Evolutionary conservation across 35 echinoderm and acorn worm genomes (phyloP), one percentile per base, ranked within the genome.

Genomic region (Apostichopus parvimensis): DNA sequence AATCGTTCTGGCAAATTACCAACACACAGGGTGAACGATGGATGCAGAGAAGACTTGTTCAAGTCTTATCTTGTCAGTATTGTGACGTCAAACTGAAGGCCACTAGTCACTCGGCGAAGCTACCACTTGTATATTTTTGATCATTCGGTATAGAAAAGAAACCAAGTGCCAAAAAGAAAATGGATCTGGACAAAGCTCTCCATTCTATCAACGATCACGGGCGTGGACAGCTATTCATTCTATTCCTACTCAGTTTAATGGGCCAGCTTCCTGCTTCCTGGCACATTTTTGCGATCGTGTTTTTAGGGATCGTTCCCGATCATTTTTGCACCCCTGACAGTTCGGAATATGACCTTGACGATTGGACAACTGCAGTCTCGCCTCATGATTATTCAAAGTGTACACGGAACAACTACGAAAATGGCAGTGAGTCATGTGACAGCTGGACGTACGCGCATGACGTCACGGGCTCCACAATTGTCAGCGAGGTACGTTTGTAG

Each of bases 191-290:
- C 62, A 24, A 88, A 7, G 86, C 62, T 18, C 13, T 88, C 10
- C 6, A 12, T 21, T 21, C 60, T 64, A 75, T 88, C 5, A 64
- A 34, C 2, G 86, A 88, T 61, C 21, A 88, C 17, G 86, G 86
- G 6, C 11, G 86, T 0, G 86, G 86, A 34, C 86, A 88, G 11
- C 23, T 88, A 21, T 18, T 72, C 24, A 88, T 88, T 4, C 12
- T 88, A 15, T 65, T 73, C 23, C 21, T 88, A 2, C 14, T 88
- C 12, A 72, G 86, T 73, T 52, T 6, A 1, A 88, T 88, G 21
- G 86, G 61, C 20, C 86, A 88, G 62, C 62, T 88, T 25, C 86
- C 86, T 3, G 86, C 86, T 68, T 88, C 86, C 6, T 88, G 86
- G 86, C 86, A 88, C 17, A 88, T 88, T 17, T 88, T 88, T 13